These are phyloP conservation scores for Zoanthus sociatus DNA, from an alignment of 92 coral and sea anemone species.

Conservation along the genomic window DNA sequence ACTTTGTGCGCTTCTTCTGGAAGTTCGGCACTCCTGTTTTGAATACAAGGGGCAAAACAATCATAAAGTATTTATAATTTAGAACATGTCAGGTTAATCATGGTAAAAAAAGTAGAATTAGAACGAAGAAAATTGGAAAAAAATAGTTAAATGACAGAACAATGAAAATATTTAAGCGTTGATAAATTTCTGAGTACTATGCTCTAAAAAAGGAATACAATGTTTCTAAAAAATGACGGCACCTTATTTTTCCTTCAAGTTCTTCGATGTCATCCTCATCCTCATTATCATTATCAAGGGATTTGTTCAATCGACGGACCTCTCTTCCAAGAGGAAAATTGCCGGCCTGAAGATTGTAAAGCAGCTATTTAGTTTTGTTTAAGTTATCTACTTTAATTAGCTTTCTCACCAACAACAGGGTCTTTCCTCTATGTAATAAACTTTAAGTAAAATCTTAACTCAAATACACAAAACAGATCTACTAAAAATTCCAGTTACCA, in stretches of 20 bases:
- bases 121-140: background rate
- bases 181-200: too few species aligned
- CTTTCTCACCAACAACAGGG: too few species aligned
- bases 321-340: constrained; percentile 21
- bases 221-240: background rate
- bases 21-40: constrained; percentile 34
- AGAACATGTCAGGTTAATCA: background rate
- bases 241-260: constrained; percentile 35
- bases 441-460: too few species aligned
- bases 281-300: constrained; percentile 24
- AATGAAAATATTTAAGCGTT: too few species aligned
- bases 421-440: too few species aligned
- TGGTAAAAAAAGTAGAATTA: background rate
- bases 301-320: constrained; percentile 2
- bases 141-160: too few species aligned
- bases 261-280: constrained; percentile 48
- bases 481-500: too few species aligned
- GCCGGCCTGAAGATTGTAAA: constrained; percentile 2
- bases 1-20: constrained; percentile 43
- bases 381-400: background rate
- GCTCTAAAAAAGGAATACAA: background rate
- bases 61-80: too few species aligned
- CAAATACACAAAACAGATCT: too few species aligned
- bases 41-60: background rate
- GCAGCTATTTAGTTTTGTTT: background rate